Base-by-base conservation (phyloP, 2,113 vertebrate species). In the Puma concolor region DNA sequence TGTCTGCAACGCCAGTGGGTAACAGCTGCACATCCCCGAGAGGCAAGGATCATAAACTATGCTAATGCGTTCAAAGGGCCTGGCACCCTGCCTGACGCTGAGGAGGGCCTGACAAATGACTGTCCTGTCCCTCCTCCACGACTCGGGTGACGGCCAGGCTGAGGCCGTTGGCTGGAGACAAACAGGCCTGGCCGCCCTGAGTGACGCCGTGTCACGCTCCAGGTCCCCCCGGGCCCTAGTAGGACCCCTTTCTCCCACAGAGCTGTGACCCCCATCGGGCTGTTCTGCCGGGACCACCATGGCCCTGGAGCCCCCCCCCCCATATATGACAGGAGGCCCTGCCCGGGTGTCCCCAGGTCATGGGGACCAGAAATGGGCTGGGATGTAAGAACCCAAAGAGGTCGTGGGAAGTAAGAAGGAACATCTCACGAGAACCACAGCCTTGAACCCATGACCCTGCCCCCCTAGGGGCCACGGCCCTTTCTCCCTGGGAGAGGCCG, bases 1-100 rank as follows among this genome's bases (percentile, higher is more conserved):
- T 0, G 0, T 7, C 74, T 1, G 11, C 54, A 57, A 11, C 5
- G 1, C 74, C 2, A 8, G 48, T 21, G 33, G 25, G 15, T 0
- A 3, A 38, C 0, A 33, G 33, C 16, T 71, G 14, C 86, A 8
- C 0, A 5, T 50, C 25, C 50, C 60, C 0, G 8, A 3, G 12
- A 2, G 44, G 64, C n/a, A 4, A 25, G 36, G 82, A 64, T 4
- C 44, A 16, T 13, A 25, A 15, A 10, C 66, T 1, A 29, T 41
- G 48, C 15, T 7, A 2, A 9, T 1, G 0, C 12, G 15, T 27
- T 33, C 2, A 0, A 21, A 29, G 63, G 29, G 1, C 29, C 29
- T 31, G 44, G 38, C 64, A 10, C 9, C 21, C 17, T 7, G 5
- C 38, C 80, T 14, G n/a, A 11, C 7, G 4, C 21, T 0, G 0